Percentiles rank a stretch among this genome's conserved stretches.
These are phyloP conservation scores for Battus philenor DNA, from an alignment of 1,140 invertebrate genomes.

Conservation along the genomic window DNA sequence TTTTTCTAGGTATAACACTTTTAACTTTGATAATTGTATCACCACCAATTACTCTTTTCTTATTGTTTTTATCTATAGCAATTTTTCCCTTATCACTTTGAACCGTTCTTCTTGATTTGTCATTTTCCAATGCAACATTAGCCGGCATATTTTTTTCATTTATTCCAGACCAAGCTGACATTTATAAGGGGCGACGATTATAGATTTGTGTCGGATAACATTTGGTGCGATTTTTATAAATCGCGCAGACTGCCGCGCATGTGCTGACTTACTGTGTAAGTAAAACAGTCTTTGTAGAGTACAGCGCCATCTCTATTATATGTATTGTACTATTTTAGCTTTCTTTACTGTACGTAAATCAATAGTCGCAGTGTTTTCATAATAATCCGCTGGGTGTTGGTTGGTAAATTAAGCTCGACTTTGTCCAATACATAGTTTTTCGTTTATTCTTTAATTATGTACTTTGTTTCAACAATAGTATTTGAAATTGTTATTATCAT, in stretches of 20 bases:
- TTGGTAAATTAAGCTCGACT: too few species aligned
- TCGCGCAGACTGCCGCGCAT: conserved; percentile 68
- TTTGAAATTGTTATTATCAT: too few species aligned
- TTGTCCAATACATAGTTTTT: too few species aligned
- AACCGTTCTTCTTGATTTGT: conserved; percentile 26
- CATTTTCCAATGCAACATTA: conserved; percentile 30
- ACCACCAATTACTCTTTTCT: conserved; percentile 28
- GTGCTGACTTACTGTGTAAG: conserved; percentile 36
- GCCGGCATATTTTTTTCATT: conserved; percentile 38
- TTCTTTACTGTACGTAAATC: too few species aligned
- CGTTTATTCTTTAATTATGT: too few species aligned
- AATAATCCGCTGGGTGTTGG: too few species aligned
- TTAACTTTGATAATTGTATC: conserved; percentile 65
- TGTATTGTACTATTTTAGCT: too few species aligned
- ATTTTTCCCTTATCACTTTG: conserved; percentile 35
- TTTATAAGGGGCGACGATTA: conserved; percentile 60
- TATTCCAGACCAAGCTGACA: conserved; percentile 46
- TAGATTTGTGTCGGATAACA: conserved; percentile 64
- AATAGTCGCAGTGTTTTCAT: too few species aligned
- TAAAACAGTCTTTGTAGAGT: conserved; percentile 29
- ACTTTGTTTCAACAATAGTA: too few species aligned
- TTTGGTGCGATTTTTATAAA: conserved; percentile 70
- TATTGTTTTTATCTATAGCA: conserved; percentile 53
- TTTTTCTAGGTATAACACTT: conserved; percentile 62
- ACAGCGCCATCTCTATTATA: conserved; percentile 39